Percentiles rank a stretch among this genome's conserved stretches.
Conservation (phyloP, 1,140 invertebrate genomes). For the Diorhabda sublineata region DNA sequence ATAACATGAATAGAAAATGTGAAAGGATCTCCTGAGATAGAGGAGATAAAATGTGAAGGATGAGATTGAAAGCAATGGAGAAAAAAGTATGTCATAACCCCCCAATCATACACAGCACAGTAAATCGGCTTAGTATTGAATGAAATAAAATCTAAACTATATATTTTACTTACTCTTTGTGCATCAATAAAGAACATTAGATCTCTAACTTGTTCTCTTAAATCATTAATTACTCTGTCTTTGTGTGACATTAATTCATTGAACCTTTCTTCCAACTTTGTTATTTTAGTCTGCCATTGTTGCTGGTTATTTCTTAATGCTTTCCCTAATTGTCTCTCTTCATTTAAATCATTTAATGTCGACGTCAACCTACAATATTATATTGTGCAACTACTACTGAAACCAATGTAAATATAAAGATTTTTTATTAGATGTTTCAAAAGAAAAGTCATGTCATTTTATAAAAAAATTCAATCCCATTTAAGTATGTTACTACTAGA, state of each 20-base stretch:
- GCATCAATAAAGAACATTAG: slow-evolving; percentile 96
- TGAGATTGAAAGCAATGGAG: no score
- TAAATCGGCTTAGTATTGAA: not conserved
- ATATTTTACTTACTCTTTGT: slow-evolving; percentile 52
- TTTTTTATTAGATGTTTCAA: no score
- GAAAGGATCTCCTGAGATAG: no score
- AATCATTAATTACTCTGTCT: slow-evolving; percentile 71
- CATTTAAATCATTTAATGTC: slow-evolving; percentile 63
- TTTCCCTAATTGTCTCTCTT: slow-evolving; percentile 74
- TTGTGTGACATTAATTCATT: slow-evolving; percentile 54
- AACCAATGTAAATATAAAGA: no score
- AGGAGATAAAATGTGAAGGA: no score
- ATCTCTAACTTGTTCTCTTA: slow-evolving; percentile 90
- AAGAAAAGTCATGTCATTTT: no score
- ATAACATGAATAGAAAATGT: no score
- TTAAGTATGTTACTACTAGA: no score
- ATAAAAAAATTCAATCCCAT: no score
- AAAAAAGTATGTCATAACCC: not conserved
- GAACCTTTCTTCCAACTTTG: slow-evolving; percentile 60
- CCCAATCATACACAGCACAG: slow-evolving; percentile 18
- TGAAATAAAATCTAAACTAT: not conserved
- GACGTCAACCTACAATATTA: slow-evolving; percentile 48
- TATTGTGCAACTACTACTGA: no score
- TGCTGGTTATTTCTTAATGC: slow-evolving; percentile 74
- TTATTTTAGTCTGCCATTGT: slow-evolving; percentile 68